Evolutionary conservation across 2,113 vertebrate genomes (phyloP).

Genomic region (Charadrius vociferus): DNA sequence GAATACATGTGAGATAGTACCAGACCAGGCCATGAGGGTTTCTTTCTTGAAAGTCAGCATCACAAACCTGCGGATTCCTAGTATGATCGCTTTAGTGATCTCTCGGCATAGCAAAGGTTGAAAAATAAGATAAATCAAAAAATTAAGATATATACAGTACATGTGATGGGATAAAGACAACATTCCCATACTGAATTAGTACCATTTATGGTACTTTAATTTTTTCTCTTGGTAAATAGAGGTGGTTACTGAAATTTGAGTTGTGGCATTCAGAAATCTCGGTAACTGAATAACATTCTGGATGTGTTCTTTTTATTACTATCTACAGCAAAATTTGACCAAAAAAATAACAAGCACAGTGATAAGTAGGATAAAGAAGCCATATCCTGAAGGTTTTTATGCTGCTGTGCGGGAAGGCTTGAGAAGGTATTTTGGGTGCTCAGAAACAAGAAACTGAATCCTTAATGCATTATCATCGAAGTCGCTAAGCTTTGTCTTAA

Average conservation of each 20-base stretch:
- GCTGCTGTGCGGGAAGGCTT: background rate
- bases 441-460: background rate
- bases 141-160: background rate
- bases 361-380: constrained; percentile 23
- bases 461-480: background rate
- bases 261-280: constrained; percentile 42
- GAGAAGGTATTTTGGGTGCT: background rate
- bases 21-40: background rate
- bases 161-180: background rate
- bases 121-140: background rate
- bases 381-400: constrained; percentile 23
- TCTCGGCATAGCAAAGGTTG: background rate
- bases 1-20: background rate
- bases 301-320: background rate
- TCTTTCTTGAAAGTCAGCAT: background rate
- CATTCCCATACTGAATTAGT: background rate
- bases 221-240: background rate
- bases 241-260: constrained; percentile 30
- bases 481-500: background rate
- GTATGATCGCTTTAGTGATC: background rate
- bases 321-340: background rate
- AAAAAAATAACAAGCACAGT: background rate
- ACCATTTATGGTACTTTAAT: background rate
- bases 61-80: background rate
- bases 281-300: background rate